phyloP scores from a whole-genome alignment of 2,888 invertebrate species.

The Phasia obesa region DNA sequence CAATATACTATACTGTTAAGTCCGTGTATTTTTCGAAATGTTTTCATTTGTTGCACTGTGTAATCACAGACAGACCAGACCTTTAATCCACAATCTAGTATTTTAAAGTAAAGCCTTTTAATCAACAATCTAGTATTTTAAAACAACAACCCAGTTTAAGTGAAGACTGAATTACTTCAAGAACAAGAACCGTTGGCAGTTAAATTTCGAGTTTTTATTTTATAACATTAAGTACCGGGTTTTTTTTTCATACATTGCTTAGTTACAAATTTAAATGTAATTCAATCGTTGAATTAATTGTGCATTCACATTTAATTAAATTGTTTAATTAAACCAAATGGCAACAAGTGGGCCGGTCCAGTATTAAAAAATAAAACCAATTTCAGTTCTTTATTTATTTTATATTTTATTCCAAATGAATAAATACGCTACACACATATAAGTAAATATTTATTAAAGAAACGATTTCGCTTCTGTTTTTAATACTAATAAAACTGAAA shows the following conservation, averaged over 20 bases:
- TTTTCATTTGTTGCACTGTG: too few relatives aligned
- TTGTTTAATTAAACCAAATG: neutral
- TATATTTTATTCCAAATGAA: slow-evolving; percentile 2
- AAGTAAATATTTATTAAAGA: slow-evolving; percentile 58
- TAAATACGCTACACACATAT: slow-evolving; percentile 4
- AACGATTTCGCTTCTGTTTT: slow-evolving; percentile 2
- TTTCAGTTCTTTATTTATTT: slow-evolving; percentile 6
- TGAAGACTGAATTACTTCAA: too few relatives aligned
- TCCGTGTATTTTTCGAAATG: too few relatives aligned
- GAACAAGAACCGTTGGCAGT: too few relatives aligned
- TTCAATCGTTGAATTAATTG: neutral
- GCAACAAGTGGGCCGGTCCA: neutral
- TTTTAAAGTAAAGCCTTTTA: neutral
- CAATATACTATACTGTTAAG: too few relatives aligned
- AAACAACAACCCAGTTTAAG: too few relatives aligned
- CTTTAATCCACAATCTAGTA: too few relatives aligned
- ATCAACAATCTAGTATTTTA: neutral
- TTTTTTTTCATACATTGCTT: too few relatives aligned
- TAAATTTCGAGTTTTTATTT: too few relatives aligned
- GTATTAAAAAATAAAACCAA: slow-evolving; percentile 33
- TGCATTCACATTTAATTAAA: neutral
- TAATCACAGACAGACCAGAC: too few relatives aligned
- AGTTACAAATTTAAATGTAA: too few relatives aligned
- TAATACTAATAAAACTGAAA: slow-evolving; percentile 59
- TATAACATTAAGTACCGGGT: too few relatives aligned